Conservation (phyloP, 2,888 invertebrate species). For the Sceliomorpha sp. region DNA sequence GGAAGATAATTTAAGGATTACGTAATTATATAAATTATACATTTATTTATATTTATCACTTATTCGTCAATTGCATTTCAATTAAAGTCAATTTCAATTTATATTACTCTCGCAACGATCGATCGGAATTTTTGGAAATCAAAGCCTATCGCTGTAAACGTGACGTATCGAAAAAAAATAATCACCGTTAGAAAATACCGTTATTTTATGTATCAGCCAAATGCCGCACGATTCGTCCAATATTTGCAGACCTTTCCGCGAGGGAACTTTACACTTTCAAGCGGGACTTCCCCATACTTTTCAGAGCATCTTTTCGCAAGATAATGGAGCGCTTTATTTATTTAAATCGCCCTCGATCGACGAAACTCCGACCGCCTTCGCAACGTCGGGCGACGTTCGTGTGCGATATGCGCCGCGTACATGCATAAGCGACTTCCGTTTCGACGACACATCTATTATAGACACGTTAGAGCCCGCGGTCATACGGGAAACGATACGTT, state of each 20-base stretch:
- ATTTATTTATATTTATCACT: no score
- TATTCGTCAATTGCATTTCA: no score
- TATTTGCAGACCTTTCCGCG: conserved; percentile 17
- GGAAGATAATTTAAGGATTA: no score
- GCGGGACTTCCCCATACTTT: conserved; percentile 38
- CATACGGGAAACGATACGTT: conserved; percentile 57
- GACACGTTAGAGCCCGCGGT: conserved; percentile 48
- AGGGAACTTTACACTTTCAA: conserved; percentile 15
- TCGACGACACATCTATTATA: conserved; percentile 54
- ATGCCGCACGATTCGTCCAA: no score
- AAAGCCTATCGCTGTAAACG: no score
- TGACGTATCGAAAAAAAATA: no score
- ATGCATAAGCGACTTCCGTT: conserved; percentile 38
- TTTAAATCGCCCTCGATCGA: conserved; percentile 52
- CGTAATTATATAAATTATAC: no score
- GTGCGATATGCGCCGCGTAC: conserved; percentile 9
- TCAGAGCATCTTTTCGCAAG: conserved; percentile 33
- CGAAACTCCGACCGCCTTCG: conserved; percentile 29
- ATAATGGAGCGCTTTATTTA: conserved; percentile 54
- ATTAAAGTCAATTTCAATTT: no score
- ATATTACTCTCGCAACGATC: no score
- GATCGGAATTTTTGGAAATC: background rate
- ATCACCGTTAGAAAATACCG: no score
- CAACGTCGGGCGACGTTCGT: conserved; percentile 35
- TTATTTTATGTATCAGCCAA: no score